Percentiles rank a stretch among this genome's conserved stretches.
phyloP scores from a whole-genome alignment of 2,888 invertebrate species.

The Heliconius hortense region DNA sequence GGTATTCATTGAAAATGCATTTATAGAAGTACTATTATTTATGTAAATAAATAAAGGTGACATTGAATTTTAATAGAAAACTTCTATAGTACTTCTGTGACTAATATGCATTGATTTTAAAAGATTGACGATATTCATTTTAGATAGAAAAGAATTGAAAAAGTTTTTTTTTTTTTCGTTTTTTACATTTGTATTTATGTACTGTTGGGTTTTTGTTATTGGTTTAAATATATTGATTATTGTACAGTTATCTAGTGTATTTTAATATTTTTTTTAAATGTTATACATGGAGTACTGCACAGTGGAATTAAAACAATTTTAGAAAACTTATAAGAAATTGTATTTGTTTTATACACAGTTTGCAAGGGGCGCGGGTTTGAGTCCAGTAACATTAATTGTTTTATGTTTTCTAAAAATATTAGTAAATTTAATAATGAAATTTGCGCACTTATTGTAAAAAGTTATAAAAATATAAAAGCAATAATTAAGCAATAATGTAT shows the following conservation, averaged over 20 bases:
- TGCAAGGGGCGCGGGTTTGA: not conserved
- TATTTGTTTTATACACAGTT: no score
- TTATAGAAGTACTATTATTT: not conserved
- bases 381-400: not conserved
- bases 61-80: slow-evolving; percentile 14
- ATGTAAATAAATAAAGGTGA: slow-evolving; percentile 9
- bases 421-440: no score
- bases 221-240: not conserved
- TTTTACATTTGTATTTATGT: not conserved
- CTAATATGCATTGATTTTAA: not conserved
- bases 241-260: not conserved
- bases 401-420: no score
- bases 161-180: not conserved
- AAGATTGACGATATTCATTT: not conserved
- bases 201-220: not conserved
- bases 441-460: not conserved
- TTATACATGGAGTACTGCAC: not conserved
- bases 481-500: not conserved
- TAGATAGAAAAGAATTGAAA: not conserved
- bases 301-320: not conserved
- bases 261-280: not conserved
- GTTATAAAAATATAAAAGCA: not conserved
- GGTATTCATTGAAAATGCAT: slow-evolving; percentile 6
- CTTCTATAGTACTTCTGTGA: slow-evolving; percentile 3
- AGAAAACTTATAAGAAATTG: no score